A percentile compares a stretch with the other conserved stretches of the same genome.
phyloP scores from a whole-genome alignment of 2,888 invertebrate species.

The Pyrrhosoma nymphula region DNA sequence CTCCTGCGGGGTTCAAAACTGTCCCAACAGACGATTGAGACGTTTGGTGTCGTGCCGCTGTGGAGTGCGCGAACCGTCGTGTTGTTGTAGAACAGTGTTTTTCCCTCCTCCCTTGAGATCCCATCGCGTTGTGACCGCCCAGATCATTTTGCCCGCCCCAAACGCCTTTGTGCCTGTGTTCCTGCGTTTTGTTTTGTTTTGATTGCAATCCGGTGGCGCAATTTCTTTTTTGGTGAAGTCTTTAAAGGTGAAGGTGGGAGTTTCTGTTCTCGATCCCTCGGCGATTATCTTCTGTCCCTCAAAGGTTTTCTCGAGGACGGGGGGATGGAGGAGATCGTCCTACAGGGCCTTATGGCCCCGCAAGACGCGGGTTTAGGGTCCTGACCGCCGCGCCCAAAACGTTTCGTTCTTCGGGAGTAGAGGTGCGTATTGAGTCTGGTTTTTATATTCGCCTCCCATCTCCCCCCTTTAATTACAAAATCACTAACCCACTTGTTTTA shows the following conservation, averaged over 20 bases:
- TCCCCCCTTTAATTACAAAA: neutral
- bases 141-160: neutral
- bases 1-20: constrained; percentile 3
- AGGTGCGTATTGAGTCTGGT: constrained; percentile 54
- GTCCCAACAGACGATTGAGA: constrained; percentile 14
- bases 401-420: constrained; percentile 10
- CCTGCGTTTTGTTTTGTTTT: neutral
- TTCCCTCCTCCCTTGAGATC: neutral
- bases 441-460: neutral
- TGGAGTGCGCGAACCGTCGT: neutral
- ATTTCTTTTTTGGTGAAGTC: neutral
- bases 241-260: neutral
- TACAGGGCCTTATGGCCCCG: constrained; percentile 12
- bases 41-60: neutral
- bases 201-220: neutral
- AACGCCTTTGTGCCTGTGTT: neutral
- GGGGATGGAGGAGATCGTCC: neutral
- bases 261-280: neutral
- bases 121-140: neutral
- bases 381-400: constrained; percentile 48
- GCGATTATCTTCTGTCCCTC: neutral
- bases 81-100: neutral
- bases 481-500: neutral
- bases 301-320: neutral
- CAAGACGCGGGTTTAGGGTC: constrained; percentile 29